Evolutionary conservation across 2,113 vertebrate genomes (phyloP), one percentile per base, ranked within the genome.

Genomic region (Lepisosteus osseus): DNA sequence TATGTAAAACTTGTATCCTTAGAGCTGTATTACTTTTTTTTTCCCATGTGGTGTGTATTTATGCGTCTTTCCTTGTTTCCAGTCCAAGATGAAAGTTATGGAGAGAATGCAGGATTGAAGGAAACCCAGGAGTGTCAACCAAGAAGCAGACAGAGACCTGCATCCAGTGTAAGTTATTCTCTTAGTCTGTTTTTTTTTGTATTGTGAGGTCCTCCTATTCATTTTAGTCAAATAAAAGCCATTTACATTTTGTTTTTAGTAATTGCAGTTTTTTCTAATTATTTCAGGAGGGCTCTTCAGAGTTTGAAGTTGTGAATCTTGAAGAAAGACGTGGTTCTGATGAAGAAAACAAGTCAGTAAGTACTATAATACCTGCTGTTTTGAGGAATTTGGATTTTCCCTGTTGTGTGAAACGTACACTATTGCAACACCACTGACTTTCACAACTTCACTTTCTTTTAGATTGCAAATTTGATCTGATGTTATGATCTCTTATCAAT

Each of bases 241-340:
- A 51, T 51, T 51, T 51, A 51, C 47, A 51, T 29, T 29, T 29
- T 29, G 17, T 29, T 29, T 29, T 29, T 1, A 51, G 8, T 51
- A 51, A 51, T 51, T 51, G 47, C 4, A 51, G 47, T 8, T 41
- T 3, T 41, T 54, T 70, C 12, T 7, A 29, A 29, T 29, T 42
- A 72, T 67, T 67, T 29, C 84, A 99, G 97, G 94, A 94, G 64
- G 82, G 90, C 15, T 94, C 93, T 4, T 94, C 93, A 0, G 96
- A 98, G 80, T 97, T 96, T 40, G 94, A 99, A 77, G 82, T 95
- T 0, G 89, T 95, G 6, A 78, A 92, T 43, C 55, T 89, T 0
- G 91, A 95, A 45, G 93, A 86, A 0, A 91, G 87, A 55, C 87
- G 77, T 15, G 85, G 84, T 65, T 77, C 87, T 3, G 79, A 80